phyloP scores from a whole-genome alignment of 2,888 invertebrate genomes.

The Teinopalpus imperialis region DNA sequence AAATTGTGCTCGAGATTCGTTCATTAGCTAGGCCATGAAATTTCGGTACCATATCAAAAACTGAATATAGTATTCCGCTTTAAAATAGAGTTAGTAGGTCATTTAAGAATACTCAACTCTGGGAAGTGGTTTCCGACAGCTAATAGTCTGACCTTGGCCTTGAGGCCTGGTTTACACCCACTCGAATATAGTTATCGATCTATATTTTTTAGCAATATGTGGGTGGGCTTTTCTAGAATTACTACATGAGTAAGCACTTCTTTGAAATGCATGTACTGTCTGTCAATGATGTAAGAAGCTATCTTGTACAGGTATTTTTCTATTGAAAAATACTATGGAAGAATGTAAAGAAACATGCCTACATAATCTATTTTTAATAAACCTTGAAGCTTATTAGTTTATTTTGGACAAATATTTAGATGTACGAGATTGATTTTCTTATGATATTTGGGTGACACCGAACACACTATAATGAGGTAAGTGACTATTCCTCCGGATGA shows the following conservation, averaged over 20 bases:
- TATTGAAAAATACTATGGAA: neutral
- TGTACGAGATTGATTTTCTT: too few relatives aligned
- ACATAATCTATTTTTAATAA: neutral
- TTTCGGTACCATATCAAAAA: too few relatives aligned
- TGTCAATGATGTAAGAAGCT: neutral
- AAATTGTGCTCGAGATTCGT: too few relatives aligned
- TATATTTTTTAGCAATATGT: constrained; percentile 25
- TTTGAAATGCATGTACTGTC: neutral
- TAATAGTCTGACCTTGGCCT: constrained; percentile 61
- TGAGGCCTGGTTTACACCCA: constrained; percentile 67
- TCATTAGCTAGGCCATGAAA: too few relatives aligned
- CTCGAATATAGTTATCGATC: constrained; percentile 47
- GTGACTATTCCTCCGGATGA: too few relatives aligned
- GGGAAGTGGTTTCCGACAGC: constrained; percentile 14
- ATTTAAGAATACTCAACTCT: constrained; percentile 19
- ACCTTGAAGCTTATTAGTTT: too few relatives aligned
- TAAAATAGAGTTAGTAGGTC: constrained; percentile 32
- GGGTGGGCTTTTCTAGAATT: constrained; percentile 1
- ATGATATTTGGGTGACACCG: too few relatives aligned
- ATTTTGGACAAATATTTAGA: too few relatives aligned
- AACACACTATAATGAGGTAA: too few relatives aligned
- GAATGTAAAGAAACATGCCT: neutral
- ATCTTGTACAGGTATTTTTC: neutral
- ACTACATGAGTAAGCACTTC: constrained; percentile 4
- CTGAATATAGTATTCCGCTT: too few relatives aligned